phyloP scores from a whole-genome alignment of 2,888 invertebrate species.

The Hermodice carunculata region DNA sequence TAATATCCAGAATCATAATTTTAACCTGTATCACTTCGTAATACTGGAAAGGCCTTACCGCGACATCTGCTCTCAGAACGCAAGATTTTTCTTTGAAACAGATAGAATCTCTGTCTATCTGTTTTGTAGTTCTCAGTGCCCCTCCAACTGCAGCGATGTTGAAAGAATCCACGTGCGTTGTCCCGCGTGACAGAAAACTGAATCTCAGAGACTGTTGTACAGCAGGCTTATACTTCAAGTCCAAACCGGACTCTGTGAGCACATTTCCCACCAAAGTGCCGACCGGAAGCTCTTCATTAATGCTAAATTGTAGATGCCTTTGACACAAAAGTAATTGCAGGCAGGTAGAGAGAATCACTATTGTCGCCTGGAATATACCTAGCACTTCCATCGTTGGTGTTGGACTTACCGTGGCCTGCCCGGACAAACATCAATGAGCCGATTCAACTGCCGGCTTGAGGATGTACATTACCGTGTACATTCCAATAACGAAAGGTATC shows the following conservation, averaged over 20 bases:
- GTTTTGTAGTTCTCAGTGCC: neutral
- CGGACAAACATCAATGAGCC: too few relatives aligned
- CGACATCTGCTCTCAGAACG: slow-evolving; percentile 16
- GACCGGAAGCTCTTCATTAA: slow-evolving; percentile 29
- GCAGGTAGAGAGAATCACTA: neutral
- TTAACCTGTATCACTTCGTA: slow-evolving; percentile 74
- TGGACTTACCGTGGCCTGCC: too few relatives aligned
- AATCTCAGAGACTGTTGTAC: neutral
- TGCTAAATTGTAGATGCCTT: slow-evolving; percentile 6
- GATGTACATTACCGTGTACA: too few relatives aligned
- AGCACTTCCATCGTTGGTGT: too few relatives aligned
- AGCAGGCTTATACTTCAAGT: slow-evolving; percentile 2
- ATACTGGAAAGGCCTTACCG: slow-evolving; percentile 3
- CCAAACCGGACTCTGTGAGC: slow-evolving; percentile 23
- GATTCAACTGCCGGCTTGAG: too few relatives aligned
- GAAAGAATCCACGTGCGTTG: slow-evolving; percentile 3
- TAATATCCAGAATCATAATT: slow-evolving; percentile 47
- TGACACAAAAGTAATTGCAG: neutral
- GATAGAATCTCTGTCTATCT: slow-evolving; percentile 25
- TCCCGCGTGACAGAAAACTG: neutral
- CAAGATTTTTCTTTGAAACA: slow-evolving; percentile 16
- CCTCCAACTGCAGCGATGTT: neutral
- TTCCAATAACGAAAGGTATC: too few relatives aligned
- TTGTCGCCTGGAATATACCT: too few relatives aligned
- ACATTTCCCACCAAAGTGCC: slow-evolving; percentile 27